Evolutionary conservation across 2,797 vertebrate species (phyloP).

Genomic region (Erethizon dorsatum): DNA sequence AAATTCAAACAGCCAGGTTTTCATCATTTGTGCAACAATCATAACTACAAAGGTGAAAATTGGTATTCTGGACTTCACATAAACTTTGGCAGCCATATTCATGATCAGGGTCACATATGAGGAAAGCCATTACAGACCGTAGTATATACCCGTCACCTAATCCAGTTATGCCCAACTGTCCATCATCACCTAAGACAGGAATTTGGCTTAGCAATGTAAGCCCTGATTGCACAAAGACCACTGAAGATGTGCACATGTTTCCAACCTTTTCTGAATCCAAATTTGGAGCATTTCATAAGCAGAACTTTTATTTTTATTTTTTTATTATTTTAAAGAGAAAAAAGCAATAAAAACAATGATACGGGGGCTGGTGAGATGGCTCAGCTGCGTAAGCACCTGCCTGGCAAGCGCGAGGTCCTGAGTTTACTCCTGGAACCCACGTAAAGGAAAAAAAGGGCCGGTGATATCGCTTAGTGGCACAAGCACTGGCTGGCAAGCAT

Average conservation of each 20-base stretch:
- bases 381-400: no score
- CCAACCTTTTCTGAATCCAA: neutral
- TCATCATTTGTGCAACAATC: constrained; percentile 48
- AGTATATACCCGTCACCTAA: rapidly evolving
- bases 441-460: no score
- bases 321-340: no score
- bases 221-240: neutral
- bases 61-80: neutral
- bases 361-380: no score
- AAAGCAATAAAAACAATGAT: no score
- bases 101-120: no score
- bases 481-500: no score
- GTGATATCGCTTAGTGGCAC: no score
- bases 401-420: no score
- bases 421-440: no score
- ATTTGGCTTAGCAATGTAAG: neutral
- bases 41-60: constrained; percentile 9
- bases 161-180: neutral
- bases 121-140: neutral
- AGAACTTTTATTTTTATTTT: neutral
- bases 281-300: neutral
- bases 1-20: constrained; percentile 27
- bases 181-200: neutral
- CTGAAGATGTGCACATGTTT: neutral
- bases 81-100: neutral